Percentiles rank a stretch among this genome's conserved stretches.
Evolutionary conservation across 2,797 vertebrate genomes (phyloP).

Genomic region (Microhierax caerulescens): DNA sequence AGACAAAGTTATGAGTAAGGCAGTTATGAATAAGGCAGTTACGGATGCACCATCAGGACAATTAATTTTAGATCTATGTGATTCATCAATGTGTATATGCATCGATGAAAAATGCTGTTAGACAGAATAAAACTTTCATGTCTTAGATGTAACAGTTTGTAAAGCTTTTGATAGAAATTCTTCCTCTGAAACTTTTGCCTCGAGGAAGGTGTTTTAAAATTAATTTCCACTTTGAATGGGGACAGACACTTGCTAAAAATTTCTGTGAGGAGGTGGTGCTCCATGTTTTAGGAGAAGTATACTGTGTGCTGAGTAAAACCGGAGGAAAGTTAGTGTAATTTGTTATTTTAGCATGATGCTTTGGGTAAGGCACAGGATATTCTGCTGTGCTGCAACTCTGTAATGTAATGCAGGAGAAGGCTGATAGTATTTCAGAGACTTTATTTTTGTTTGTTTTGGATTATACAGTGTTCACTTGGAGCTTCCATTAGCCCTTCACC

Average conservation of each 20-base stretch:
- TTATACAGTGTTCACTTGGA: constrained; percentile 27
- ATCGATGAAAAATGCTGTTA: background rate
- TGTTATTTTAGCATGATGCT: constrained; percentile 31
- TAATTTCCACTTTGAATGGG: background rate
- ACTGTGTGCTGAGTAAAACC: background rate
- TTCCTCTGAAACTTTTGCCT: background rate
- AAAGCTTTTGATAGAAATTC: constrained; percentile 3
- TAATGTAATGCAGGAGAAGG: background rate
- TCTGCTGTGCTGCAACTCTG: background rate
- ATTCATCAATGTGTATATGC: background rate
- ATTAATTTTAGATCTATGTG: background rate
- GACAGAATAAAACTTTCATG: background rate
- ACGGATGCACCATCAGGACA: background rate
- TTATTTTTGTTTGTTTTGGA: constrained; percentile 40
- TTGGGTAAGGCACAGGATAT: constrained; percentile 27
- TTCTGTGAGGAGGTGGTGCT: constrained; percentile 3
- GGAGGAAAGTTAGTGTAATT: constrained; percentile 36
- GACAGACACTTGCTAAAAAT: background rate
- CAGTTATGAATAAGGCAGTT: background rate
- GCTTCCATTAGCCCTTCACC: constrained; percentile 15
- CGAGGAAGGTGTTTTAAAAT: constrained; percentile 37
- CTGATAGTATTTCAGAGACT: constrained; percentile 19
- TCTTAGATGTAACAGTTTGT: background rate
- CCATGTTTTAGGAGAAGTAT: constrained; percentile 21
- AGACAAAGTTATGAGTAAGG: background rate